Evolutionary conservation across 2,888 invertebrate species (phyloP), one percentile per base, ranked within the genome.

Genomic region (Xestia rhomboidea): DNA sequence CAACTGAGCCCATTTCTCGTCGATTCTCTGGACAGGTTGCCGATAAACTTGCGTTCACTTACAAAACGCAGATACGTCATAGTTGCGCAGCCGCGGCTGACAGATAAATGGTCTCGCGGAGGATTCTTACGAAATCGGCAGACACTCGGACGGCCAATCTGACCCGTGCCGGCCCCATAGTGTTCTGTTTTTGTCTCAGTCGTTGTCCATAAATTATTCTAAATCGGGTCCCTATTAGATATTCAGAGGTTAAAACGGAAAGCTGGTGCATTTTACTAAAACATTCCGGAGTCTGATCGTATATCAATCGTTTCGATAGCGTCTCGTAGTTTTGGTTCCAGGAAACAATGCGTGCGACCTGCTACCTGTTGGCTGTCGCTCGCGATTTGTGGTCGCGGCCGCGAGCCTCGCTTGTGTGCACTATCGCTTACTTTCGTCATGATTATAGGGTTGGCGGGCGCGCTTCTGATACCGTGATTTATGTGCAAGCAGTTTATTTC

Each of bases 171-270:
- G 88, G 87, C 83, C 89, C 94, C 95, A 95, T 95, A 95, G 91
- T 93, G 96, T 95, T 94, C 96, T 94, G 95, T 95, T 96, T 96
- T 95, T 95, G 96, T 95, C 94, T 94, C 94, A 87, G 87, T 89
- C 91, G 93, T 89, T 90, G 89, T 90, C 94, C 92, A 96, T 96
- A 96, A 96, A 96, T 96, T 94, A 95, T 95, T 95, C 96, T 93
- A 95, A 95, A 95, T 95, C 95, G 95, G 94, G 92, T 92, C 95
- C 88, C 94, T 95, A 96, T 96, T 96, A 96, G 95, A 95, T 95
- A 96, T 96, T 95, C 96, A 95, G 94, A 94, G 95, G 95, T 95
- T 95, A 93, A 94, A 94, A 94, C 94, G 93, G 92, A 92, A 92
- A 92, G 92, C 93, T 93, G 94, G 93, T 95, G 95, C 94, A 95